Evolutionary conservation across 1,140 invertebrate species (phyloP).

Genomic region (Brachystomella parvula): DNA sequence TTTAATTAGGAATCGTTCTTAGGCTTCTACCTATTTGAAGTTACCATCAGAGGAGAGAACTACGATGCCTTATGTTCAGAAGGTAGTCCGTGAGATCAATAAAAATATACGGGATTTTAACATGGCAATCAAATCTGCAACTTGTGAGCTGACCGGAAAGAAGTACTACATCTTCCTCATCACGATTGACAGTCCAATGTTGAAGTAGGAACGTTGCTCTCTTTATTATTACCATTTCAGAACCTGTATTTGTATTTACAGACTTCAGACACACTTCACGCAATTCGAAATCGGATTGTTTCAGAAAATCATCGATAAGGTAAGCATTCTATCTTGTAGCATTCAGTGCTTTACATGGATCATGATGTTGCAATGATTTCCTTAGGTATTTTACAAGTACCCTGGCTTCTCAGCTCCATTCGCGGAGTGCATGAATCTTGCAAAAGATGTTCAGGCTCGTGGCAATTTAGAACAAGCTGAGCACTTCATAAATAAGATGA

Average conservation of each 20-base stretch:
- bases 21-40: conserved; percentile 2
- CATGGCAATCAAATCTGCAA: conserved; percentile 27
- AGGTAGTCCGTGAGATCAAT: conserved; percentile 29
- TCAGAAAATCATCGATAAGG: conserved; percentile 9
- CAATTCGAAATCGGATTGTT: conserved; percentile 26
- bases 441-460: conserved; percentile 14
- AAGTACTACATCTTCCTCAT: conserved; percentile 33
- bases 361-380: no score
- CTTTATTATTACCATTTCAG: not conserved
- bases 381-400: conserved; percentile 22
- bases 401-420: conserved; percentile 17
- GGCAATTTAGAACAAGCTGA: conserved; percentile 6
- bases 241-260: conserved; percentile 3
- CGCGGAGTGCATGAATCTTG: conserved; percentile 26
- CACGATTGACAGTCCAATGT: conserved; percentile 28
- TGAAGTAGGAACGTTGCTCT: conserved; percentile 18
- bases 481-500: conserved; percentile 24
- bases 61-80: conserved; percentile 22
- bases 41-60: not conserved
- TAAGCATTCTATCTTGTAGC: not conserved
- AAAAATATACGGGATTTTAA: conserved; percentile 26
- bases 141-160: conserved; percentile 30
- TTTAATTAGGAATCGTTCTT: not conserved
- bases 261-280: conserved; percentile 21
- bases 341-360: no score